A percentile compares a stretch with the other conserved stretches of the same genome.
phyloP scores from a whole-genome alignment of 2,888 invertebrate species.

The Charanyca ferruginea region DNA sequence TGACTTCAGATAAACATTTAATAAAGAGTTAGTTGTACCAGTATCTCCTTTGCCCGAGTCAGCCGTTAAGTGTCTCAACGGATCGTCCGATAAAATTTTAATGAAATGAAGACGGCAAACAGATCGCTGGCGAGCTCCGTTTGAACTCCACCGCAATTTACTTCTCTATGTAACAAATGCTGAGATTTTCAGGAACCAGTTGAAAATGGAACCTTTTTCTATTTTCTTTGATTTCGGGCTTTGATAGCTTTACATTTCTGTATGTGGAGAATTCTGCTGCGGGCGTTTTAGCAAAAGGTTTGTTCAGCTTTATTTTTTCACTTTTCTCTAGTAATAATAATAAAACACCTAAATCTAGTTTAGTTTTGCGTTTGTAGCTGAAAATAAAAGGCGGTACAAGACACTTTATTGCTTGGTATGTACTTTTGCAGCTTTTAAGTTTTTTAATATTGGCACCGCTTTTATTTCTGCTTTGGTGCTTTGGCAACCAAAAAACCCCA shows the following conservation, averaged over 20 bases:
- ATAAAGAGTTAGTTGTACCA: constrained; percentile 32
- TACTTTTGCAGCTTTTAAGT: background rate
- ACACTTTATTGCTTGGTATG: background rate
- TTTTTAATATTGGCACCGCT: constrained; percentile 1
- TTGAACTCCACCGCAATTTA: constrained; percentile 36
- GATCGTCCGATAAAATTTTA: constrained; percentile 42
- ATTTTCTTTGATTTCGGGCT: constrained; percentile 12
- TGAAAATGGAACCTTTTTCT: constrained; percentile 3
- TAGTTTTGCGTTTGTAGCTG: background rate
- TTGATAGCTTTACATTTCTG: constrained; percentile 3
- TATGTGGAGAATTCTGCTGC: background rate
- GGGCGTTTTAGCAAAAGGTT: background rate
- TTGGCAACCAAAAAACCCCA: background rate
- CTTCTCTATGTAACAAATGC: constrained; percentile 12
- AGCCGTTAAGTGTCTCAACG: constrained; percentile 14
- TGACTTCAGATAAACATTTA: constrained; percentile 10
- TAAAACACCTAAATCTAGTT: background rate
- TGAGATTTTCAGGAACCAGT: constrained; percentile 13
- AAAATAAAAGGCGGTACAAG: background rate
- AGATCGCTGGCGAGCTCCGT: constrained; percentile 26
- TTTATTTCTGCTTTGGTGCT: constrained; percentile 4
- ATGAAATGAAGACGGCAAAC: constrained; percentile 43
- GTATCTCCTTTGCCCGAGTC: background rate
- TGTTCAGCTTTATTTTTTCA: background rate
- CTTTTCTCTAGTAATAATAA: background rate